A percentile compares a stretch with the other conserved stretches of the same genome.
Evolutionary conservation across 2,888 invertebrate genomes (phyloP).

Genomic region (Sphaerophoria rueppellii): DNA sequence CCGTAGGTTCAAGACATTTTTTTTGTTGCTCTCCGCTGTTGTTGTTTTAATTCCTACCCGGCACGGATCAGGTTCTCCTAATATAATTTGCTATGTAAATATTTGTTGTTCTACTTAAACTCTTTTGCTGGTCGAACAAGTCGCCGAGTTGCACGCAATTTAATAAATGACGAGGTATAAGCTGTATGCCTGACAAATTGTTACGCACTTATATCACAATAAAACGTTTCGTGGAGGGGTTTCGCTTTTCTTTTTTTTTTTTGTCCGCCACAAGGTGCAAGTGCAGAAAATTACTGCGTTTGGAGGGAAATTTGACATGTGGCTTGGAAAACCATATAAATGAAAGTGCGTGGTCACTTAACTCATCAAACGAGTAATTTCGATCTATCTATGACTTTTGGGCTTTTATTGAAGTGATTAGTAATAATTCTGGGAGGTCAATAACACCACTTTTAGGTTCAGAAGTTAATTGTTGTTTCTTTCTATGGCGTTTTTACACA

Average conservation of each 20-base stretch:
- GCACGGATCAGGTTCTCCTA: conserved; percentile 67
- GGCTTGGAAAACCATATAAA: neutral
- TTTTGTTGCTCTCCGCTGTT: neutral
- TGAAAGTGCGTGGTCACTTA: neutral
- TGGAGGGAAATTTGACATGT: conserved; percentile 13
- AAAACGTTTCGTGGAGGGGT: neutral
- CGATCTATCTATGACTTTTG: no score
- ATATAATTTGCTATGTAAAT: conserved; percentile 73
- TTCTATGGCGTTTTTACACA: no score
- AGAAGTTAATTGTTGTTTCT: no score
- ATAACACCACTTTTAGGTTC: no score
- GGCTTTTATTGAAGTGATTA: no score
- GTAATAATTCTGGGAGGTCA: no score
- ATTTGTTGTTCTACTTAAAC: conserved; percentile 73
- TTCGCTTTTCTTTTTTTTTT: neutral
- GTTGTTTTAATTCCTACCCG: conserved; percentile 9
- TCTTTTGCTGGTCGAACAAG: conserved; percentile 65
- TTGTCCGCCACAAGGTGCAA: conserved; percentile 31
- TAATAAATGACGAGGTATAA: conserved; percentile 30
- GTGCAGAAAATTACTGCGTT: conserved; percentile 30
- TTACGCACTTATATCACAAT: conserved; percentile 44
- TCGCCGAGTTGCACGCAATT: conserved; percentile 64
- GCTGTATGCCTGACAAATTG: conserved; percentile 32
- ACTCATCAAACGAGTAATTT: neutral
- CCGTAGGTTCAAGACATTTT: conserved; percentile 39